Evolutionary conservation across 2,797 vertebrate species (phyloP).

Genomic region (Acropternis orthonyx): DNA sequence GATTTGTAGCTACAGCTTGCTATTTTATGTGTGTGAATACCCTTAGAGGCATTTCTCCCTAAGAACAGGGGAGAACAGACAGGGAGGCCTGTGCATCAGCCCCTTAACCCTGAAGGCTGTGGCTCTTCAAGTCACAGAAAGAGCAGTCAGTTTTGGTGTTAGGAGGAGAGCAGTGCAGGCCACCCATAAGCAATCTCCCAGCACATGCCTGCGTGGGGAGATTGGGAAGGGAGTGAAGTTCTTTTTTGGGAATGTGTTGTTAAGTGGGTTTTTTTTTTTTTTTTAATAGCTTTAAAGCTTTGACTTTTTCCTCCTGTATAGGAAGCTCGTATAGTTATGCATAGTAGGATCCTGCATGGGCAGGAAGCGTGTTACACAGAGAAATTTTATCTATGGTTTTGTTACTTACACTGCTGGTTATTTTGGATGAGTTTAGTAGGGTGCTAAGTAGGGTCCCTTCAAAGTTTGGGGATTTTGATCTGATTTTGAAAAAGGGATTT

Average conservation of each 20-base stretch:
- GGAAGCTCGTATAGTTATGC: neutral
- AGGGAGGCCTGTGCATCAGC: neutral
- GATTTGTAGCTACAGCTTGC: neutral
- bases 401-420: neutral
- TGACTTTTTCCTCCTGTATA: neutral
- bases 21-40: neutral
- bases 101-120: neutral
- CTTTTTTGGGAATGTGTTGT: neutral
- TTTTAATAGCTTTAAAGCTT: neutral
- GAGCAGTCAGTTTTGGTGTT: neutral
- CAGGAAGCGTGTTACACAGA: neutral
- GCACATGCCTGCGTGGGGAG: neutral
- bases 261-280: neutral
- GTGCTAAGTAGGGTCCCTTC: neutral
- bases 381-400: neutral
- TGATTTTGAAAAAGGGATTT: neutral
- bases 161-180: neutral
- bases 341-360: neutral
- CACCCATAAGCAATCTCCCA: neutral
- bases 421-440: neutral
- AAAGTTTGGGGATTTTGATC: too few relatives aligned
- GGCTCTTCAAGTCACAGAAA: neutral
- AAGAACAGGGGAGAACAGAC: neutral
- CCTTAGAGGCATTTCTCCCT: neutral
- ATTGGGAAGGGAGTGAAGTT: accelerated